phyloP scores from a whole-genome alignment of 2,888 invertebrate species.

The Incurvaria masculella region DNA sequence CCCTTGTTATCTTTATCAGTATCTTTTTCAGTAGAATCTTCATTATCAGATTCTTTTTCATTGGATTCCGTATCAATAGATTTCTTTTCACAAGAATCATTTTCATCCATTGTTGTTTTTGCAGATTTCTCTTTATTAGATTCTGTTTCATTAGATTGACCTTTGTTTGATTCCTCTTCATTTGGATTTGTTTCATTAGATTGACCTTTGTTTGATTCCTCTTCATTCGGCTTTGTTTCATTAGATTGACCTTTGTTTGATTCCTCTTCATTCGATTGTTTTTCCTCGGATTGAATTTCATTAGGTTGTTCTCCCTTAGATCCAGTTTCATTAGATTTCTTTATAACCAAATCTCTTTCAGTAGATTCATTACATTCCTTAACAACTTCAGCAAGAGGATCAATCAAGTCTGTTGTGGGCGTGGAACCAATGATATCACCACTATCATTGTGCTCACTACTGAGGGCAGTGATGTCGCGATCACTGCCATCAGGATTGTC shows the following conservation, averaged over 20 bases:
- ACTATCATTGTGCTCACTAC: neutral
- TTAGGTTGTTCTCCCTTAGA: constrained; percentile 27
- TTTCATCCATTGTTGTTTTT: neutral
- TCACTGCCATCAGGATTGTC: neutral
- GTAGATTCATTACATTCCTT: constrained; percentile 23
- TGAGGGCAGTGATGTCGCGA: constrained; percentile 9
- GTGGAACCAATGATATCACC: too few relatives aligned
- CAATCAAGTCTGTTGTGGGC: too few relatives aligned
- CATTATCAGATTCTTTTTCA: constrained; percentile 6
- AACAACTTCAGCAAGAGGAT: too few relatives aligned
- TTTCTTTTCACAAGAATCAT: constrained; percentile 2
- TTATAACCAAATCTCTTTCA: constrained; percentile 42
- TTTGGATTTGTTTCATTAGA: neutral
- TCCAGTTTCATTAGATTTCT: constrained; percentile 49
- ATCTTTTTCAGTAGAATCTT: constrained; percentile 8
- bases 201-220: neutral
- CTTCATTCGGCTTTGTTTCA: neutral
- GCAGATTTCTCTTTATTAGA: neutral
- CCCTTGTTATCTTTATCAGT: constrained; percentile 6
- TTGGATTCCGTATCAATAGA: constrained; percentile 2
- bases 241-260: neutral
- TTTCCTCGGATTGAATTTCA: constrained; percentile 7
- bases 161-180: neutral
- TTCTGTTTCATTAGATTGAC: neutral
- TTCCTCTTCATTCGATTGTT: constrained; percentile 9